Percentiles rank a stretch among this genome's conserved stretches.
These are phyloP conservation scores for Artemisiospiza belli DNA, from an alignment of 2,113 vertebrate species.

Conservation along the genomic window DNA sequence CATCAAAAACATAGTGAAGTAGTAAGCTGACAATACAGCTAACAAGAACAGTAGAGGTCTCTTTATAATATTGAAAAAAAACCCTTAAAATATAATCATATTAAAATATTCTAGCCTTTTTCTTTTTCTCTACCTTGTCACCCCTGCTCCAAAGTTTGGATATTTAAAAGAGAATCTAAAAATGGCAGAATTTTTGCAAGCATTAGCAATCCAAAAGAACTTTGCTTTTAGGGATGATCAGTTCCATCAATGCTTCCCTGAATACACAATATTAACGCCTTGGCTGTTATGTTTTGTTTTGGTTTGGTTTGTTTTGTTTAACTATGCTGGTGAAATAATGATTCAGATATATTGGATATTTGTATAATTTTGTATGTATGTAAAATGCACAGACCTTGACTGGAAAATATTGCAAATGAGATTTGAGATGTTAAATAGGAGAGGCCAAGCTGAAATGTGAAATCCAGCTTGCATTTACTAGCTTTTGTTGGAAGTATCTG, in stretches of 20 bases:
- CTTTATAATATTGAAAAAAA: neutral
- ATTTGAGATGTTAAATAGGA: neutral
- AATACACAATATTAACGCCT: neutral
- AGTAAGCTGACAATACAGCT: neutral
- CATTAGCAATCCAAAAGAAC: neutral
- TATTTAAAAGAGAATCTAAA: neutral
- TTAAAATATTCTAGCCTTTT: neutral
- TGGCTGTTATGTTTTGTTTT: neutral
- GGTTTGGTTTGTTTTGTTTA: neutral
- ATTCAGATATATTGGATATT: neutral
- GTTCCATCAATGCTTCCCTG: neutral
- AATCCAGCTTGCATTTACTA: neutral
- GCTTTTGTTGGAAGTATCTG: slow-evolving; percentile 1
- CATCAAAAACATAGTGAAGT: neutral
- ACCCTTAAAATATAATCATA: neutral
- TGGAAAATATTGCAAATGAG: neutral
- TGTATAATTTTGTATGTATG: neutral
- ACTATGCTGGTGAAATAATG: neutral
- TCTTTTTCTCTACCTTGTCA: neutral
- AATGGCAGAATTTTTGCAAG: neutral
- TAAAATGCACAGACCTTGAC: neutral
- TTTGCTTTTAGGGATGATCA: neutral
- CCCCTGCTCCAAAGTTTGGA: neutral
- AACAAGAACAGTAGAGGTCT: neutral
- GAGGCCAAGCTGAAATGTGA: slow-evolving; percentile 13